Evolutionary conservation across 2,797 vertebrate genomes (phyloP).

Genomic region (Tragopan temminckii): DNA sequence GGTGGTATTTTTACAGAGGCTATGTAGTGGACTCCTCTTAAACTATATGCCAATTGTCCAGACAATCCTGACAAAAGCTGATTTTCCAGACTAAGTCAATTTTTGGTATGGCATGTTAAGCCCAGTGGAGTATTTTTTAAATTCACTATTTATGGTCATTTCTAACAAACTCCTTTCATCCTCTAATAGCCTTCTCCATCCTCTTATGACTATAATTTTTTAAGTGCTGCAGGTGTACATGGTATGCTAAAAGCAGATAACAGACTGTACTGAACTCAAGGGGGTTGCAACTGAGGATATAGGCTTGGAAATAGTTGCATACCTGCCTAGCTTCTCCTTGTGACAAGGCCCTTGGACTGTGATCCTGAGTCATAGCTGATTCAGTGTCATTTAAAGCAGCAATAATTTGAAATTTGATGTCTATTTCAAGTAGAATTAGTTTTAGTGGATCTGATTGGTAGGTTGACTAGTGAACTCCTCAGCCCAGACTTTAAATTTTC

Average conservation of each 20-base stretch:
- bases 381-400: neutral
- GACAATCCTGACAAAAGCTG: constrained; percentile 33
- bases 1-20: constrained; percentile 11
- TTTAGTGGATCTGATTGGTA: neutral
- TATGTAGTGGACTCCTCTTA: neutral
- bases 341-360: too few relatives aligned
- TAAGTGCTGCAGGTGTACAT: neutral
- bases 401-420: neutral
- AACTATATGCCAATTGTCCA: neutral
- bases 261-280: neutral
- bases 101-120: neutral
- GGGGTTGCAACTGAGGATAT: neutral
- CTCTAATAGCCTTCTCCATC: neutral
- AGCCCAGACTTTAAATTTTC: neutral
- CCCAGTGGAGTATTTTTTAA: neutral
- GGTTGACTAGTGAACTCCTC: neutral
- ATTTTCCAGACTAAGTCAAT: constrained; percentile 38
- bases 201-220: neutral
- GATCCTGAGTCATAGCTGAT: neutral
- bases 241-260: neutral
- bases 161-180: neutral
- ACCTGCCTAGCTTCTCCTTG: neutral
- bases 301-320: neutral
- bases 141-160: neutral
- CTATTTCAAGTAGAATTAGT: neutral